A percentile compares a stretch with the other conserved stretches of the same genome.
Evolutionary conservation across 2,113 vertebrate species (phyloP).

Genomic region (Tylochromis polylepis): DNA sequence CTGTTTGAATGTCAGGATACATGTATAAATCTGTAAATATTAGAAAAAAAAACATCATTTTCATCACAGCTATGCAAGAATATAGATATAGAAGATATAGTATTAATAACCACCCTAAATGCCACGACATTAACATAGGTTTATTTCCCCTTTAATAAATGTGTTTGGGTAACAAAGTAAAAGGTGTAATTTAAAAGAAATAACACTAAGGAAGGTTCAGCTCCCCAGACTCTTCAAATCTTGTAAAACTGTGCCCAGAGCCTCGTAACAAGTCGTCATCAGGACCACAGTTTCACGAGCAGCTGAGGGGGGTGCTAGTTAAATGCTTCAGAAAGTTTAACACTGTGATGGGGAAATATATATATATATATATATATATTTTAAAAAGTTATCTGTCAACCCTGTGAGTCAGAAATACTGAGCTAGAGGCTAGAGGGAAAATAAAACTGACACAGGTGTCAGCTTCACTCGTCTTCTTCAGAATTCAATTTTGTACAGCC

Average conservation of each 20-base stretch:
- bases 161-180: background rate
- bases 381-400: conserved; percentile 11
- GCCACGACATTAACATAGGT: conserved; percentile 7
- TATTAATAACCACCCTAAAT: conserved; percentile 25
- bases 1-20: background rate
- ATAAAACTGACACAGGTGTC: conserved; percentile 54
- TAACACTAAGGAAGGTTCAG: background rate
- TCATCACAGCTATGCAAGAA: background rate
- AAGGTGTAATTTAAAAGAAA: conserved; percentile 18
- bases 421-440: conserved; percentile 25
- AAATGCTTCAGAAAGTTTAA: conserved; percentile 28
- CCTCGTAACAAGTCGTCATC: conserved; percentile 7
- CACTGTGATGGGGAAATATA: background rate
- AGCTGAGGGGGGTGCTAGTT: background rate
- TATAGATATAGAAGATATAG: background rate
- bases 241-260: background rate
- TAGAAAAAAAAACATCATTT: background rate
- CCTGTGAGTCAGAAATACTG: conserved; percentile 11
- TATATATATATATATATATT: background rate
- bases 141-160: conserved; percentile 11
- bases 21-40: background rate
- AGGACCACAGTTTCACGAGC: background rate
- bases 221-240: background rate
- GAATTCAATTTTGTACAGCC: conserved; percentile 38
- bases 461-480: conserved; percentile 30